Base-by-base conservation (phyloP, 2,113 vertebrate genomes). In the Archilochus colubris region DNA sequence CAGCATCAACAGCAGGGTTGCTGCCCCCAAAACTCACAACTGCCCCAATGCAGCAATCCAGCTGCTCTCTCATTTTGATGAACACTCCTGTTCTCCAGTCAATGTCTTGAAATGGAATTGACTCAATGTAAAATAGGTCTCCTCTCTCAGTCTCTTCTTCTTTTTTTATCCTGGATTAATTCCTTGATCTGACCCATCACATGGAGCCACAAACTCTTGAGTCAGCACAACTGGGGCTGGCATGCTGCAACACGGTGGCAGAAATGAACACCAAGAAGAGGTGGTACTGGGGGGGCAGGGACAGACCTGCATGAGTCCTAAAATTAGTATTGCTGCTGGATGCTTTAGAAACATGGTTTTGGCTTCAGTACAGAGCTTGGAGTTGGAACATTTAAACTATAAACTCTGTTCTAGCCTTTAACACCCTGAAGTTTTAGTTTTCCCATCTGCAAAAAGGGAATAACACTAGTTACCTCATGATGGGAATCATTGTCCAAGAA, bases 291-390 rank as follows among this genome's bases (percentile, higher is more conserved):
- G 53, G 61, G 92, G 62, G 69, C 94, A 95, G 53, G 51, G 64
- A 44, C 48, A 86, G 80, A 88, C 69, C 48, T 59, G 11, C 40
- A 40, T 40, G 73, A 57, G 57, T 90, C 48, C 94, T 93, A 96
- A 94, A 93, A 96, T 95, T 93, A 94, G 80, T 72, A 72, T 62
- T 86, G 64, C 69, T 95, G 64, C 68, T 93, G 86, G 79, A 93
- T 94, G 88, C 80, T 96, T 88, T 92, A 91, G 91, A 91, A 92
- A 62, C 87, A 43, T 21, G 51, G 91, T 50, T 70, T 94, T 93
- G 91, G 86, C 86, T 81, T 61, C 27, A 87, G 53, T 79, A 76
- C 74, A 87, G 68, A n/a, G 46, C 68, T 67, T 70, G 51, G 62
- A 76, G 74, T 85, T 53, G 82, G 55, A 91, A 61, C 20, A 27